Conservation (phyloP, 2,888 invertebrate species). For the Epinotia demarniana region DNA sequence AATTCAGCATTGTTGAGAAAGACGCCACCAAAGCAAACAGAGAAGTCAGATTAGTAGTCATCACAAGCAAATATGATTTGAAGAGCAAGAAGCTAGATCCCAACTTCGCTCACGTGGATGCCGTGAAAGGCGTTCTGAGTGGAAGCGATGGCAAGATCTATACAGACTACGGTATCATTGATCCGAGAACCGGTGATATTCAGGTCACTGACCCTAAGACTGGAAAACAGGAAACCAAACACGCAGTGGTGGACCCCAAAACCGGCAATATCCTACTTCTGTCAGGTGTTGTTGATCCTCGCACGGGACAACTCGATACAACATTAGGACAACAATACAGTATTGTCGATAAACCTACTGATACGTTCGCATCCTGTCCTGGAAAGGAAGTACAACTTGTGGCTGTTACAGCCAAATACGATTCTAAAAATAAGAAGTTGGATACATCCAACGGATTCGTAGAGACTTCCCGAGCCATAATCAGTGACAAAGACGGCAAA, state of each 20-base stretch:
- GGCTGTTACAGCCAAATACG: constrained; percentile 85
- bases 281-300: constrained; percentile 84
- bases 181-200: constrained; percentile 85
- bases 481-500: constrained; percentile 89
- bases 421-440: constrained; percentile 84
- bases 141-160: constrained; percentile 87
- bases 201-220: constrained; percentile 74
- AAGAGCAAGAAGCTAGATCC: constrained; percentile 82
- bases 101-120: constrained; percentile 80
- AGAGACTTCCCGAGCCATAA: constrained; percentile 81
- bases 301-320: constrained; percentile 84
- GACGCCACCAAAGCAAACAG: constrained; percentile 87
- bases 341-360: constrained; percentile 85
- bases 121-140: constrained; percentile 77
- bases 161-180: constrained; percentile 86
- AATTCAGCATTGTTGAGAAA: constrained; percentile 87
- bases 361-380: constrained; percentile 69
- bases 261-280: constrained; percentile 82
- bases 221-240: constrained; percentile 75
- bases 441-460: constrained; percentile 84
- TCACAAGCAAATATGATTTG: constrained; percentile 85
- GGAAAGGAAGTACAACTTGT: constrained; percentile 84
- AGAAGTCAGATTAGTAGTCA: constrained; percentile 84
- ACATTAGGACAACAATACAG: constrained; percentile 85
- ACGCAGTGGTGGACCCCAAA: constrained; percentile 78